phyloP scores from a whole-genome alignment of 2,888 invertebrate species.

The Eurois occulta region DNA sequence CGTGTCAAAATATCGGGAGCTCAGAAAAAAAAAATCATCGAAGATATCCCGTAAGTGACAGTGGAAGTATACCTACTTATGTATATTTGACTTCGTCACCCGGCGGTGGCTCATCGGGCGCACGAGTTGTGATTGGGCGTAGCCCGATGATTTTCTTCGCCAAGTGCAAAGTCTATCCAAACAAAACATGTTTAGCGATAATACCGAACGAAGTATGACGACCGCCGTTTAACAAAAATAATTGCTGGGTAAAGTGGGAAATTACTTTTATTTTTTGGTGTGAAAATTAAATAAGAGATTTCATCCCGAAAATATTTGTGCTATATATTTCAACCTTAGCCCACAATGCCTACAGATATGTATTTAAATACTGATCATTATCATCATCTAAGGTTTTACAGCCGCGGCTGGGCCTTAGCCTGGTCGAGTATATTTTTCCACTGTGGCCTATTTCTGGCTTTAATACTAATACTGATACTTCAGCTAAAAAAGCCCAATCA shows the following conservation, averaged over 20 bases:
- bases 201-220: neutral
- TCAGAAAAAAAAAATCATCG: no score
- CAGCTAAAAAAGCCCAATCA: constrained; percentile 6
- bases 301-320: neutral
- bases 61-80: no score
- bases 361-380: neutral
- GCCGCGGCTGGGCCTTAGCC: neutral
- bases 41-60: no score
- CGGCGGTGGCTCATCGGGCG: neutral
- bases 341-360: neutral
- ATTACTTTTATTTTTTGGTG: neutral
- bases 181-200: neutral
- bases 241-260: neutral
- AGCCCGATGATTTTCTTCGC: neutral
- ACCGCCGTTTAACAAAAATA: neutral
- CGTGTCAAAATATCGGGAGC: no score
- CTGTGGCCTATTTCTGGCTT: neutral
- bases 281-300: no score
- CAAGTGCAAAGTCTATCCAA: neutral
- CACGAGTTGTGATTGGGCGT: neutral
- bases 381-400: neutral
- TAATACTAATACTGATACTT: constrained; percentile 8
- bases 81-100: no score
- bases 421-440: neutral
- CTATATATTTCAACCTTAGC: neutral